Percentiles rank a stretch among this genome's conserved stretches.
phyloP scores from a whole-genome alignment of 2,113 vertebrate species.

The Acanthisitta chloris region DNA sequence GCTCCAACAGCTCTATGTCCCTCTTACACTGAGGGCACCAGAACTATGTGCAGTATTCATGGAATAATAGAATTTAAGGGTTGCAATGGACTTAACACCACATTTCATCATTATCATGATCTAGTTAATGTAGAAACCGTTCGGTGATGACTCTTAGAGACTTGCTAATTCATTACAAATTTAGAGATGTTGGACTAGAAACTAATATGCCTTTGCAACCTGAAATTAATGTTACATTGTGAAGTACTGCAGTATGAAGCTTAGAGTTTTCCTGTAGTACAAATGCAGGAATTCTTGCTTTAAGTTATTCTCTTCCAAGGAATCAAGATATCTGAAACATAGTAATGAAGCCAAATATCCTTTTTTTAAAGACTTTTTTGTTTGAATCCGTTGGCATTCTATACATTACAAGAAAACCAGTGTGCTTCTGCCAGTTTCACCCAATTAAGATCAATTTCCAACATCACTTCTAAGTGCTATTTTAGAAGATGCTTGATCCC shows the following conservation, averaged over 20 bases:
- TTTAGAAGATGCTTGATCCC: constrained; percentile 10
- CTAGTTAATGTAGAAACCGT: background rate
- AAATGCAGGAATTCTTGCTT: background rate
- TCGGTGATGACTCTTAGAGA: background rate
- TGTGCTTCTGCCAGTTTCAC: background rate
- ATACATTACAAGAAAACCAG: background rate
- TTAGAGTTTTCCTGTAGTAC: background rate
- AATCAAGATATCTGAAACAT: background rate
- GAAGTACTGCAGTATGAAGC: background rate
- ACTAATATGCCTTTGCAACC: background rate
- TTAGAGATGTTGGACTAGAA: background rate
- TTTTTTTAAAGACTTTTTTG: background rate
- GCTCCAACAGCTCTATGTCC: no score
- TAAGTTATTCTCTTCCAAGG: background rate
- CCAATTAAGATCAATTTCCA: constrained; percentile 10
- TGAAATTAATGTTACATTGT: background rate
- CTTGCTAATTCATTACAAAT: background rate
- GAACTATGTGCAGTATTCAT: no score
- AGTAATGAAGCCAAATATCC: background rate
- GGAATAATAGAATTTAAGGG: no score
- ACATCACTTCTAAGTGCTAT: background rate
- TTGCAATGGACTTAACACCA: no score
- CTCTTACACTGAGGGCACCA: no score
- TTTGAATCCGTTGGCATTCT: background rate
- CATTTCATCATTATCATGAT: background rate